Evolutionary conservation across 2,797 vertebrate genomes (phyloP).

Genomic region (Enteromius trimaculatus): DNA sequence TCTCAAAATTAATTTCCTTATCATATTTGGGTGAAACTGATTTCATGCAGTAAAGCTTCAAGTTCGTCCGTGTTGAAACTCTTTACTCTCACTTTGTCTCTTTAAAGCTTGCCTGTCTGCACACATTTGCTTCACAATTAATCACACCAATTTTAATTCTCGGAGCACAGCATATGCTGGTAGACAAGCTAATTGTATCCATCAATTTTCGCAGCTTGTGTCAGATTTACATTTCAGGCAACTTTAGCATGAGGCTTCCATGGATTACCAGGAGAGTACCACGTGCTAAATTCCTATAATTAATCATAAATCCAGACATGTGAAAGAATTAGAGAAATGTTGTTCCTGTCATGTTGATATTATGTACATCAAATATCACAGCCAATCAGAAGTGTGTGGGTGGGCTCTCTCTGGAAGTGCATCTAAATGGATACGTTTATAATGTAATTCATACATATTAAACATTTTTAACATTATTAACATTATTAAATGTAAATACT

Average conservation of each 20-base stretch:
- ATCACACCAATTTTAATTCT: constrained; percentile 68
- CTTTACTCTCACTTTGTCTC: constrained; percentile 52
- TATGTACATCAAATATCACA: too few relatives aligned
- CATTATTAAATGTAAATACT: background rate
- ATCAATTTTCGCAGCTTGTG: constrained; percentile 53
- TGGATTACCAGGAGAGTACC: background rate
- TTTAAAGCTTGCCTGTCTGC: constrained; percentile 67
- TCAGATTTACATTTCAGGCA: constrained; percentile 34
- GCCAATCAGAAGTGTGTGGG: too few relatives aligned
- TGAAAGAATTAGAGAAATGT: background rate
- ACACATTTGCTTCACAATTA: constrained; percentile 74
- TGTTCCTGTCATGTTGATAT: background rate
- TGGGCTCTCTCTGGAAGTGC: too few relatives aligned
- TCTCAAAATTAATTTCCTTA: constrained; percentile 74
- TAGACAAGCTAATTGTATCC: constrained; percentile 61
- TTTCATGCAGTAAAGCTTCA: constrained; percentile 63
- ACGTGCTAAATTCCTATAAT: background rate
- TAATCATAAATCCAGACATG: background rate
- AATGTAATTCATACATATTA: background rate
- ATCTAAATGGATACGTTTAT: too few relatives aligned
- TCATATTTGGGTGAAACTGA: constrained; percentile 64
- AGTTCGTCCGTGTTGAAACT: constrained; percentile 64
- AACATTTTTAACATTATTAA: background rate
- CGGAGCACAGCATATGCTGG: constrained; percentile 56
- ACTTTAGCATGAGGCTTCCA: constrained; percentile 3